phyloP scores from a whole-genome alignment of 2,113 vertebrate species.

The Amphilophus citrinellus region DNA sequence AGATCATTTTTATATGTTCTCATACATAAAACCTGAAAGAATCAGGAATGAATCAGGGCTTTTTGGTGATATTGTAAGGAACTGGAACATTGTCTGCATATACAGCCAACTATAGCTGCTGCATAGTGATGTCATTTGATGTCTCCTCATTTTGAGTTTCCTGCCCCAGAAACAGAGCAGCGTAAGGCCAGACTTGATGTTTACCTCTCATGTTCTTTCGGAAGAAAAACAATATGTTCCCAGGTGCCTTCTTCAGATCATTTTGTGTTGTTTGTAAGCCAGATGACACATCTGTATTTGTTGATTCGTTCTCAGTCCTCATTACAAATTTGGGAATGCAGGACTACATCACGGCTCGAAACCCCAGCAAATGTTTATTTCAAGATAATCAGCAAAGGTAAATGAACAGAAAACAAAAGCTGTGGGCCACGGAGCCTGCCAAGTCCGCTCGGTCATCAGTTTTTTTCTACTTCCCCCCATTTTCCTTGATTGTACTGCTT shows the following conservation, averaged over 20 bases:
- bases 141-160: background rate
- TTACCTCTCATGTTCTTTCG: background rate
- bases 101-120: background rate
- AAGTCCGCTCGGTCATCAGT: background rate
- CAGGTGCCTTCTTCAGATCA: background rate
- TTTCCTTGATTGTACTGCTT: background rate
- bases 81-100: background rate
- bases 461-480: background rate
- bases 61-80: background rate
- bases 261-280: constrained; percentile 45
- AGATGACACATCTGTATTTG: constrained; percentile 66
- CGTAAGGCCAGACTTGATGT: background rate
- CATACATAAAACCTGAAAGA: background rate
- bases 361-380: constrained; percentile 70
- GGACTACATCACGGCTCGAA: constrained; percentile 40
- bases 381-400: constrained; percentile 57
- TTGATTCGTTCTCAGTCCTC: constrained; percentile 31
- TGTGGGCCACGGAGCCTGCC: background rate
- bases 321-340: constrained; percentile 43
- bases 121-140: background rate
- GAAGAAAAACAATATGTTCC: background rate
- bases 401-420: constrained; percentile 58
- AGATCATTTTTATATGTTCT: accelerated
- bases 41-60: background rate
- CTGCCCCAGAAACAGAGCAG: background rate